Conservation (phyloP, 2,888 invertebrate genomes). For the Erebia ligea region DNA sequence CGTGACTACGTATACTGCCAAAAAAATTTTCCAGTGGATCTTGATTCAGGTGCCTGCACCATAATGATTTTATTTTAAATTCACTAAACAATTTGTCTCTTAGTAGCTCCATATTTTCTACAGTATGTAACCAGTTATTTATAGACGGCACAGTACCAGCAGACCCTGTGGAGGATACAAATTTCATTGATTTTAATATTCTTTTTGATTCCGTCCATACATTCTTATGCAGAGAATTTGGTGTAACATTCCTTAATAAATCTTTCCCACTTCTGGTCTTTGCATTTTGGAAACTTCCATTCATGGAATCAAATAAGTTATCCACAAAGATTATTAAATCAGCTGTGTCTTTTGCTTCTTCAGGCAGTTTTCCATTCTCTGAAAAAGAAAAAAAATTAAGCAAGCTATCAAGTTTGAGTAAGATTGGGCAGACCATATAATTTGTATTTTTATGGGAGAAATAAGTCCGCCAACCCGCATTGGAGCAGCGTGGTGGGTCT, state of each 20-base stretch:
- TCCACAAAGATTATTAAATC: slow-evolving; percentile 34
- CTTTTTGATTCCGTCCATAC: neutral
- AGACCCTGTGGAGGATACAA: neutral
- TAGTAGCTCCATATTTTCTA: slow-evolving; percentile 3
- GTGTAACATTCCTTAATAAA: neutral
- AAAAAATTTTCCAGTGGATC: slow-evolving; percentile 5
- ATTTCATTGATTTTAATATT: slow-evolving; percentile 1
- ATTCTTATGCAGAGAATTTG: slow-evolving; percentile 1
- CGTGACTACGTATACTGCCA: slow-evolving; percentile 22
- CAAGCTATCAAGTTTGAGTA: neutral
- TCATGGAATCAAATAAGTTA: slow-evolving; percentile 37
- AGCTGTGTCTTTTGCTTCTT: slow-evolving; percentile 25
- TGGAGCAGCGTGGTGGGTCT: too few relatives aligned
- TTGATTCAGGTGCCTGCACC: slow-evolving; percentile 1
- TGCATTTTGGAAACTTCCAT: slow-evolving; percentile 29
- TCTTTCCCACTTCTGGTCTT: neutral
- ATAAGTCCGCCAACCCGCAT: too few relatives aligned
- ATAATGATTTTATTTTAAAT: neutral
- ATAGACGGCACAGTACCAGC: neutral
- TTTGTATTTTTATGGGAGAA: neutral
- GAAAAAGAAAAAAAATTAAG: neutral
- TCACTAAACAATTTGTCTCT: neutral
- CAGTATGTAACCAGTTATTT: neutral
- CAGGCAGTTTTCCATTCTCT: slow-evolving; percentile 10
- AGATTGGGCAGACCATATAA: neutral